These are phyloP conservation scores for Chloroceryle inda DNA, from an alignment of 2,797 vertebrate genomes.

Conservation along the genomic window DNA sequence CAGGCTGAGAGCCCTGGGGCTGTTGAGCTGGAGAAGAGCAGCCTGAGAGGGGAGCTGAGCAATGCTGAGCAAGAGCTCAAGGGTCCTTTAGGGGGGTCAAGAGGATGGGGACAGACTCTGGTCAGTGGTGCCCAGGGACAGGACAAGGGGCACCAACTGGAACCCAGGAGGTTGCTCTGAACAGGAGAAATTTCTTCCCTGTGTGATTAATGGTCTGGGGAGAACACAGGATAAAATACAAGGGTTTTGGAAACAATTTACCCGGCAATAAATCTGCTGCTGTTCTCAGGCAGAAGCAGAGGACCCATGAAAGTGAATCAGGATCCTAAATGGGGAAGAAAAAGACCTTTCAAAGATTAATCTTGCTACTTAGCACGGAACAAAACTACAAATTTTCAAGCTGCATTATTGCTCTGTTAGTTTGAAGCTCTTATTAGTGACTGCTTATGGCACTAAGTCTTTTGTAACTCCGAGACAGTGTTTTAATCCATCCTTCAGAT, in stretches of 20 bases:
- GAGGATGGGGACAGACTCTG: too few relatives aligned
- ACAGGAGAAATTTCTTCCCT: neutral
- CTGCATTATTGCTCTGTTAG: neutral
- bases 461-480: neutral
- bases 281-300: neutral
- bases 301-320: neutral
- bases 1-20: too few relatives aligned
- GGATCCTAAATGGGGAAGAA: neutral
- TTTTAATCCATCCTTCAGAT: slow-evolving; percentile 18
- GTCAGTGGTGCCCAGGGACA: too few relatives aligned
- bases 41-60: too few relatives aligned
- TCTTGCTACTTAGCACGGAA: neutral
- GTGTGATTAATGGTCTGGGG: too few relatives aligned
- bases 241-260: neutral
- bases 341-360: neutral
- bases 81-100: too few relatives aligned
- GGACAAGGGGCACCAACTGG: too few relatives aligned
- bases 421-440: neutral
- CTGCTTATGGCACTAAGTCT: neutral
- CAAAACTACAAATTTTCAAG: neutral
- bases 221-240: neutral
- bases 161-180: too few relatives aligned
- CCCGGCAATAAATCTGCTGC: neutral
- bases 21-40: too few relatives aligned
- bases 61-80: too few relatives aligned